Percentiles rank a stretch among this genome's conserved stretches.
phyloP scores from a whole-genome alignment of 2,888 invertebrate species.

The Pachliopta kotzebuea region DNA sequence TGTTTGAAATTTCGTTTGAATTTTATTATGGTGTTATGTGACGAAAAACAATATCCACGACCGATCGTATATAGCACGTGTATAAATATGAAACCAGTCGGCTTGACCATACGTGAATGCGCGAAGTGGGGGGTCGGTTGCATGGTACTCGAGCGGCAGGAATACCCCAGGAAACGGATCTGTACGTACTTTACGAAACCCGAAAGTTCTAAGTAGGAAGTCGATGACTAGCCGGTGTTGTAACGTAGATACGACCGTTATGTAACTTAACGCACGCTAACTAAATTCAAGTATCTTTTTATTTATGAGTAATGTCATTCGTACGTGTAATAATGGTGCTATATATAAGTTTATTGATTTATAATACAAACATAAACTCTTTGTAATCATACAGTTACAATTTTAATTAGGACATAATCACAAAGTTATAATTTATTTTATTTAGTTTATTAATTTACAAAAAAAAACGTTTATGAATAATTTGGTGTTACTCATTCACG shows the following conservation, averaged over 20 bases:
- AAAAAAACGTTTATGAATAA: not conserved
- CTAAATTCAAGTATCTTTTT: not conserved
- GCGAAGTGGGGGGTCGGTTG: slow-evolving; percentile 53
- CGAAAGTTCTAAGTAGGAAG: slow-evolving; percentile 73
- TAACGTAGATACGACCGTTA: slow-evolving; percentile 32
- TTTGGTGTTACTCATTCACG: slow-evolving; percentile 19
- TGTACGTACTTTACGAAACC: slow-evolving; percentile 57
- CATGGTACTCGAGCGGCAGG: slow-evolving; percentile 44
- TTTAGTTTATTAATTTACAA: too few relatives aligned
- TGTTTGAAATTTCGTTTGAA: not conserved
- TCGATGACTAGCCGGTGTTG: slow-evolving; percentile 32
- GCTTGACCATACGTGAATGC: slow-evolving; percentile 41
- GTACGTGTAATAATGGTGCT: not conserved
- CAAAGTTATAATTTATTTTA: too few relatives aligned
- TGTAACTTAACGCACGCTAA: slow-evolving; percentile 6
- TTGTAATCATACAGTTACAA: too few relatives aligned
- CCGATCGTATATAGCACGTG: slow-evolving; percentile 61
- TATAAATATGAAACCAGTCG: slow-evolving; percentile 68
- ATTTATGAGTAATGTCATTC: not conserved
- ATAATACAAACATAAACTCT: too few relatives aligned
- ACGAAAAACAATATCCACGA: slow-evolving; percentile 56
- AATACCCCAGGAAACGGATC: slow-evolving; percentile 68
- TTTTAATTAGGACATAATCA: too few relatives aligned
- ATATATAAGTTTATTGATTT: too few relatives aligned
- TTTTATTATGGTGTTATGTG: slow-evolving; percentile 27